Evolutionary conservation across 2,113 vertebrate species (phyloP).

Genomic region (Dicerorhinus sumatrensis): DNA sequence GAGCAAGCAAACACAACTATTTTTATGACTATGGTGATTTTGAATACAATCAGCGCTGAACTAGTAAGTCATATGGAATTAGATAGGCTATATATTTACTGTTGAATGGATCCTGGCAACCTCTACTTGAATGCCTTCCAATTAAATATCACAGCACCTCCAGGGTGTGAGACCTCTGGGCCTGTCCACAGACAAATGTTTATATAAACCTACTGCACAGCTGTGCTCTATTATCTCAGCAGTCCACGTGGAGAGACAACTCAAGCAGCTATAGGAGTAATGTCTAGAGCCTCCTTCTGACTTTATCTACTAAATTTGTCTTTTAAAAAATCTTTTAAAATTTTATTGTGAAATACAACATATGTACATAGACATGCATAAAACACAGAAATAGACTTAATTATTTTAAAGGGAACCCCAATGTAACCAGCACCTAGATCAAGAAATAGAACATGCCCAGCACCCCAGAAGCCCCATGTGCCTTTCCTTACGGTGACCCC

Average conservation of each 20-base stretch:
- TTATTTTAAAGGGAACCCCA: background rate
- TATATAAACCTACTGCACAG: slow-evolving; percentile 29
- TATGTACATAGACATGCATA: background rate
- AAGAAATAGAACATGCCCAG: background rate
- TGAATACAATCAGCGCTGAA: slow-evolving; percentile 25
- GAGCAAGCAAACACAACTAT: slow-evolving; percentile 44
- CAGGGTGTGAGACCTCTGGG: slow-evolving; percentile 25
- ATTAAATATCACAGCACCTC: slow-evolving; percentile 32
- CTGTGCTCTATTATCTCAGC: slow-evolving; percentile 28
- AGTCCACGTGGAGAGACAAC: background rate
- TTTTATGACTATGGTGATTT: slow-evolving; percentile 56
- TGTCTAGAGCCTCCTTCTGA: background rate
- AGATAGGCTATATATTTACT: slow-evolving; percentile 39
- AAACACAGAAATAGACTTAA: background rate
- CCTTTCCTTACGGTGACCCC: background rate
- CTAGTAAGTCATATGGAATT: slow-evolving; percentile 55
- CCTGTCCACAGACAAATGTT: slow-evolving; percentile 57
- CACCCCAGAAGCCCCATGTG: rapidly evolving
- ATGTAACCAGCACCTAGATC: background rate
- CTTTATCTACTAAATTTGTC: background rate
- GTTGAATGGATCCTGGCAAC: slow-evolving; percentile 52
- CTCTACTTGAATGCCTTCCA: slow-evolving; percentile 58
- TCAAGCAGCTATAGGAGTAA: background rate
- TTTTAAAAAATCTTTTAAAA: background rate
- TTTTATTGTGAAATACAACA: background rate